phyloP scores from a whole-genome alignment of 2,888 invertebrate genomes.

The Aphidoletes aphidimyza region DNA sequence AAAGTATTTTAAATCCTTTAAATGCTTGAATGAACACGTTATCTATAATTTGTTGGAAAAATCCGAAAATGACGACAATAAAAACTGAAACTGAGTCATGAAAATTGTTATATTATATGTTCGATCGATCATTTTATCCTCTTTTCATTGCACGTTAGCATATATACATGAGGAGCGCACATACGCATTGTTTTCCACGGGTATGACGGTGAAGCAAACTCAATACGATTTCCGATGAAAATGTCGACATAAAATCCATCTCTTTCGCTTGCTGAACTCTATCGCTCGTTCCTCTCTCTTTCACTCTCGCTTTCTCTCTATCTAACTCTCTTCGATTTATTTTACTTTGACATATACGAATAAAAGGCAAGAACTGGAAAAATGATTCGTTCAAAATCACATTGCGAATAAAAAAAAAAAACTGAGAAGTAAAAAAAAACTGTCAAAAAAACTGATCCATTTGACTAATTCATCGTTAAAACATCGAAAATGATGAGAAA shows the following conservation, averaged over 20 bases:
- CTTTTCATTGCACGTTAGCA: not conserved
- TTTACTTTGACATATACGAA: too few species aligned
- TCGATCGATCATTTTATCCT: not conserved
- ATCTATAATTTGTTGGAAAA: not conserved
- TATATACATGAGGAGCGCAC: too few species aligned
- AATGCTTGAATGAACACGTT: not conserved
- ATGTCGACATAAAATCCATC: too few species aligned
- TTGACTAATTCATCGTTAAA: not conserved
- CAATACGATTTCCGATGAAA: too few species aligned
- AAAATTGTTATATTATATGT: not conserved
- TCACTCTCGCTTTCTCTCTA: too few species aligned
- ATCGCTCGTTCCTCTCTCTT: too few species aligned
- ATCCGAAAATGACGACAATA: not conserved
- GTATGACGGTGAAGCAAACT: too few species aligned
- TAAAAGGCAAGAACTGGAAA: not conserved
- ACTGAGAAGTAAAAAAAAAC: too few species aligned
- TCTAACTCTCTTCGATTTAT: too few species aligned
- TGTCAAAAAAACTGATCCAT: not conserved
- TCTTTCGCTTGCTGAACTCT: too few species aligned
- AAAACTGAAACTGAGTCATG: not conserved
- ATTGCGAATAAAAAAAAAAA: not conserved
- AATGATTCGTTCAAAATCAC: too few species aligned
- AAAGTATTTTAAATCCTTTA: not conserved
- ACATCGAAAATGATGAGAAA: not conserved
- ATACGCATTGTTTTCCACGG: too few species aligned